These are phyloP conservation scores for Thaumatotibia leucotreta DNA, from an alignment of 1,140 invertebrate species.

Conservation along the genomic window DNA sequence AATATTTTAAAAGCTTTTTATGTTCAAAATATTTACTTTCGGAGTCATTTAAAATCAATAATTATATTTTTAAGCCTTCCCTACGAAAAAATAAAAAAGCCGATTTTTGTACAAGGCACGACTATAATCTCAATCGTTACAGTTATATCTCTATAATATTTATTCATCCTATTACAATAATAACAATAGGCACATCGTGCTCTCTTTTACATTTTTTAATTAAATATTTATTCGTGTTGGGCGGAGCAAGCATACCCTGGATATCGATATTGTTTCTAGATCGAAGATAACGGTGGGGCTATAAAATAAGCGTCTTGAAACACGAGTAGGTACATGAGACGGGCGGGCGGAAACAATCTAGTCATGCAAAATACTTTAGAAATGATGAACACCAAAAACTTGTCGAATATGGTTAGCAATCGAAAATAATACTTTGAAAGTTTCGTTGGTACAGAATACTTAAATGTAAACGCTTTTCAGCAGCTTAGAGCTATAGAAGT, in stretches of 20 bases:
- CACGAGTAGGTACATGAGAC: conserved; percentile 14
- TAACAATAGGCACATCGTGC: conserved; percentile 24
- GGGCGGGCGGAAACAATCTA: conserved; percentile 23
- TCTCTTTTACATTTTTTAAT: conserved; percentile 55
- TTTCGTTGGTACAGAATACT: too few species aligned
- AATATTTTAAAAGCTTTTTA: too few species aligned
- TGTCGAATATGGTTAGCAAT: too few species aligned
- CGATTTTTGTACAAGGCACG: background rate
- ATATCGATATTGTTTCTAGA: conserved; percentile 69
- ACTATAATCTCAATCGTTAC: background rate
- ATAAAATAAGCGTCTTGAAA: conserved; percentile 19
- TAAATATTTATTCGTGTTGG: conserved; percentile 69
- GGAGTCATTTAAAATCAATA: too few species aligned
- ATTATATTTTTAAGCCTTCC: too few species aligned
- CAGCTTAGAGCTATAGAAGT: too few species aligned
- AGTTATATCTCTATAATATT: background rate
- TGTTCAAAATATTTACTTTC: too few species aligned
- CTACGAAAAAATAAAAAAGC: too few species aligned
- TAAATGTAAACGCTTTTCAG: too few species aligned
- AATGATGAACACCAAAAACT: too few species aligned
- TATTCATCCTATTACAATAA: conserved; percentile 6
- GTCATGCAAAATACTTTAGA: background rate
- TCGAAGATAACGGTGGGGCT: conserved; percentile 46
- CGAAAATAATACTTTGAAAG: too few species aligned
- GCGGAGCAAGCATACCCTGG: conserved; percentile 48